A percentile compares a stretch with the other conserved stretches of the same genome.
Conservation (phyloP, 2,797 vertebrate genomes). For the Coregonus ussuriensis region DNA sequence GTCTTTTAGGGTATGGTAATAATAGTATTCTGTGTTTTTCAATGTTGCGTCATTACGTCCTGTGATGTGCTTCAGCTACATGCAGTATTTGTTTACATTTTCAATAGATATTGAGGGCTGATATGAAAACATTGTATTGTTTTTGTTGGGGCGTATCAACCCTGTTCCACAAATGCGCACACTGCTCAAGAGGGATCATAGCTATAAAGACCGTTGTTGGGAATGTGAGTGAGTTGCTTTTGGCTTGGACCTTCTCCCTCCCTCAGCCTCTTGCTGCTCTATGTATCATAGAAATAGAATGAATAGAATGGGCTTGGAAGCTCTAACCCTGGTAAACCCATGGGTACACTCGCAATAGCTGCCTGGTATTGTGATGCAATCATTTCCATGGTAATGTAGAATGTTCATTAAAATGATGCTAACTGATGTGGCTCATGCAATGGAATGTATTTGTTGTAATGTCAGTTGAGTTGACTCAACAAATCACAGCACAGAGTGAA, state of each 20-base stretch:
- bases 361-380: no score
- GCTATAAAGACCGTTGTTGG: constrained; percentile 8
- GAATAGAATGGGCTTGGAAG: no score
- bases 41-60: neutral
- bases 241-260: constrained; percentile 37
- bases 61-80: constrained; percentile 9
- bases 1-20: constrained; percentile 46
- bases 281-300: no score
- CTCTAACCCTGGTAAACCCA: no score
- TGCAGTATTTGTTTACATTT: constrained; percentile 25
- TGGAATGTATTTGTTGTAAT: no score
- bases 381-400: no score
- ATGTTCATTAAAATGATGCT: no score
- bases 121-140: constrained; percentile 6
- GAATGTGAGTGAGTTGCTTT: constrained; percentile 28
- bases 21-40: neutral
- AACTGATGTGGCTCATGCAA: no score
- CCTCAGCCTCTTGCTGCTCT: constrained; percentile 30
- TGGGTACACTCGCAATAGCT: no score
- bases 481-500: no score
- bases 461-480: no score
- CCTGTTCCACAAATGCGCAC: neutral
- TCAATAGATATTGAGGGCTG: constrained; percentile 22
- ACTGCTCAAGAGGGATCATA: no score
- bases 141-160: neutral